phyloP scores from a whole-genome alignment of 2,113 vertebrate genomes.

The Catharus fuscescens region DNA sequence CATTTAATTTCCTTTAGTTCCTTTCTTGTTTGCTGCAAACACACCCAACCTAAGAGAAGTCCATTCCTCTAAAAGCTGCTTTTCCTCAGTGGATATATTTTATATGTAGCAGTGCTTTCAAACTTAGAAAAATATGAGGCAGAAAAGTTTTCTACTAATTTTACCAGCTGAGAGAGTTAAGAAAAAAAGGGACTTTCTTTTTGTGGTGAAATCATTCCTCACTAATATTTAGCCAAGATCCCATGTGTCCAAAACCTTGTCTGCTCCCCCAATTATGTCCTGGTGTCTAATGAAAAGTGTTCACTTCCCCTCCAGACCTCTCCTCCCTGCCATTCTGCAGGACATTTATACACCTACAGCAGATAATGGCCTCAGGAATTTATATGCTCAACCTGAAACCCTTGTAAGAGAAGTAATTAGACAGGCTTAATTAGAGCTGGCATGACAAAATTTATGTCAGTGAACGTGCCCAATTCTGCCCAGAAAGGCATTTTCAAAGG shows the following conservation, averaged over 20 bases:
- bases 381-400: not conserved
- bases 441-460: not conserved
- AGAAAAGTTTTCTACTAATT: not conserved
- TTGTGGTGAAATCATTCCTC: not conserved
- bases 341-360: not conserved
- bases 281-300: not conserved
- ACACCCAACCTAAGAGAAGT: not conserved
- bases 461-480: constrained; percentile 1
- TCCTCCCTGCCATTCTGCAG: not conserved
- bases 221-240: not conserved
- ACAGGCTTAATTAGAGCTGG: constrained; percentile 48
- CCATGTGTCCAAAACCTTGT: not conserved
- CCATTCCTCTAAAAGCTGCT: not conserved
- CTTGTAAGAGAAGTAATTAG: constrained; percentile 42
- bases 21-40: not conserved
- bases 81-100: not conserved
- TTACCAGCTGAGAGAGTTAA: not conserved
- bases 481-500: constrained; percentile 16
- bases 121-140: not conserved
- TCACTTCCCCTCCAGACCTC: not conserved
- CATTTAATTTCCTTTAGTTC: not conserved
- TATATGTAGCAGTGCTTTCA: not conserved
- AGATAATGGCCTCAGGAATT: not conserved
- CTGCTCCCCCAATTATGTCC: not conserved
- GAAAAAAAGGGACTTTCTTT: not conserved